Base-by-base conservation (phyloP, 2,888 invertebrate species). In the Ornithoptera priamus region DNA sequence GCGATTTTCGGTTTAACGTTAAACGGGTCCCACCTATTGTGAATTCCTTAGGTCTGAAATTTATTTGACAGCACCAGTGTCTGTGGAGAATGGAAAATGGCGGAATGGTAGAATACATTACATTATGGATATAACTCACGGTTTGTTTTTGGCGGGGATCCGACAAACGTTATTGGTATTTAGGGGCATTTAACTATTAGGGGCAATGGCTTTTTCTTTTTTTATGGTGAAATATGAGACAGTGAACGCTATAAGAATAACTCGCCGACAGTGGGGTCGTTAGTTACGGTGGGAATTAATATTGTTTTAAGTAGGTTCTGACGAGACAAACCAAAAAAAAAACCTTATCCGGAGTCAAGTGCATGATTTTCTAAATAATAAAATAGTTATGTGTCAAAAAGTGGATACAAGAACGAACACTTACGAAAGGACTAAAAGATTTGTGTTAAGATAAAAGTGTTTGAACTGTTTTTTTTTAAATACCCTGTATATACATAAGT, bases 41-140 rank as follows among this genome's bases (percentile, higher is more conserved):
- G 90, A 89, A 89, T 90, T 87, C 86, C 80, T 85, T 88, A 86
- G 87, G 85, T 83, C 87, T 88, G 87, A 92, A 90, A 93, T 93
- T 93, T 93, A 93, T 93, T 91, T 85, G 93, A 93, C 93, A 90
- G 89, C 84, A 75, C 80, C 85, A 89, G 88, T 89, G 87, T 91
- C 92, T 92, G 91, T 87, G 85, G 92, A 93, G 92, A 93, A 93
- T 92, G 88, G 92, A 90, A 92, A 92, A 92, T 92, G 90, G 92
- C 89, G 88, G 88, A 89, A 88, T 89, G 84, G 88, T 78, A 85
- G 86, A 87, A 91, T 88, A 92, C 83, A 87, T 86, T 85, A 82
- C 87, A 89, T 89, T 89, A 89, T 85, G 83, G 87, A 83, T 85
- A 91, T 93, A 93, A 91, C 86, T 93, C 92, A 93, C 82, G 90